Evolutionary conservation across 1,140 invertebrate genomes (phyloP), one percentile per base, ranked within the genome.

Genomic region (Aphelinus atriplicis): DNA sequence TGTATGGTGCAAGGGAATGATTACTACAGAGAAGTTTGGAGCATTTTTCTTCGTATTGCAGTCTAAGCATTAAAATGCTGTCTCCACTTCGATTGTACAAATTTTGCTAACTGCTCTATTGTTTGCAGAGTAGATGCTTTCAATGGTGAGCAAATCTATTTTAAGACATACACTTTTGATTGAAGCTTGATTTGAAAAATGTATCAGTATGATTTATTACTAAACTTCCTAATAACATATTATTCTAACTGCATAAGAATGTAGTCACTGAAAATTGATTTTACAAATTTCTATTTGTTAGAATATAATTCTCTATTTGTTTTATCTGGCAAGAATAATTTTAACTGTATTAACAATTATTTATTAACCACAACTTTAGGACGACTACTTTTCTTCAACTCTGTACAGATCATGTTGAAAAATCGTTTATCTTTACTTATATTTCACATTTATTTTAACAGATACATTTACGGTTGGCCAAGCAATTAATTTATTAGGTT

Each of bases 391-490:
- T 53, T 6, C 51, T 53, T 26, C 26, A 26, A 26, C 0, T 26
- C 26, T 26, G 26, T 26, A 26, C 26, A 26, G 26, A 26, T 26
- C 26, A 26, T 51, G 0, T 26, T 43, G 3, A 7, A 43, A 65
- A 3, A 43, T 53, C n/a, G 51, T 50, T 61, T 42, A 57, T 65
- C 43, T 9, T 26, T 26, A 26, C 9, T 55, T 66, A 55, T 55
- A 66, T 73, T 77, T 76, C 61, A 45, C 2, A 2, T 78, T 75
- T 81, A 83, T 73, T 78, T 79, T 88, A 89, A 75, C 85, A 95
- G 96, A 97, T 88, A 95, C 95, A n/a, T 98, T 94, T 84, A 98
- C 96, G 51, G 94, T 98, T 1, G 95, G 96, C 79, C 95, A 98
- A 87, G 96, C 96, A 64, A 96, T 98, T n/a, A 97, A 98, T 90